Conservation (phyloP, 2,888 invertebrate genomes). For the Aproaerema taeniolella region DNA sequence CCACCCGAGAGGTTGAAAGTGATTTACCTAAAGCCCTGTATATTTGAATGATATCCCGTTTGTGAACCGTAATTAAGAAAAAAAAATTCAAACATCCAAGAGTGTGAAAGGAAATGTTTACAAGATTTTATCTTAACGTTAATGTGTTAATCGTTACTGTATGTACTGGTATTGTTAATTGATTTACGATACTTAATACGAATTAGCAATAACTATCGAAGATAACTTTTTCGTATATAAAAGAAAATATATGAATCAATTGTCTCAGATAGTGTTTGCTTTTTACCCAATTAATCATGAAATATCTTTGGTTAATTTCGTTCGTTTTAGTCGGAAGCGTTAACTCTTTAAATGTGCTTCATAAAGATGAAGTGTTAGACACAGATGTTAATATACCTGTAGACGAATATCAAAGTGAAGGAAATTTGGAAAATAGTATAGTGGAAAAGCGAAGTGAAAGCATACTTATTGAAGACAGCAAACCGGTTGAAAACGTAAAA, state of each 20-base stretch:
- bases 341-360: constrained; percentile 3
- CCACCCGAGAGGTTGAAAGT: no score
- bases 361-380: background rate
- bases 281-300: no score
- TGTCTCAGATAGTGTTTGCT: no score
- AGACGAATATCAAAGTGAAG: background rate
- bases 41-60: no score
- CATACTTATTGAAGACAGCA: no score
- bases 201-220: background rate
- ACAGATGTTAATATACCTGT: constrained; percentile 8
- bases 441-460: background rate
- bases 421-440: background rate
- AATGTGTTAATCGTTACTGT: background rate
- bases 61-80: no score
- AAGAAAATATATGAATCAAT: no score
- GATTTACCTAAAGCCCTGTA: no score
- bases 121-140: background rate
- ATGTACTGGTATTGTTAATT: background rate
- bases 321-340: no score
- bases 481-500: constrained; percentile 7
- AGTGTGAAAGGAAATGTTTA: background rate
- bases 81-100: no score
- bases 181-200: background rate
- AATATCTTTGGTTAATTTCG: no score
- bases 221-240: background rate